These are phyloP conservation scores for Parasteatoda tepidariorum DNA, from an alignment of 1,140 invertebrate genomes.

Conservation along the genomic window DNA sequence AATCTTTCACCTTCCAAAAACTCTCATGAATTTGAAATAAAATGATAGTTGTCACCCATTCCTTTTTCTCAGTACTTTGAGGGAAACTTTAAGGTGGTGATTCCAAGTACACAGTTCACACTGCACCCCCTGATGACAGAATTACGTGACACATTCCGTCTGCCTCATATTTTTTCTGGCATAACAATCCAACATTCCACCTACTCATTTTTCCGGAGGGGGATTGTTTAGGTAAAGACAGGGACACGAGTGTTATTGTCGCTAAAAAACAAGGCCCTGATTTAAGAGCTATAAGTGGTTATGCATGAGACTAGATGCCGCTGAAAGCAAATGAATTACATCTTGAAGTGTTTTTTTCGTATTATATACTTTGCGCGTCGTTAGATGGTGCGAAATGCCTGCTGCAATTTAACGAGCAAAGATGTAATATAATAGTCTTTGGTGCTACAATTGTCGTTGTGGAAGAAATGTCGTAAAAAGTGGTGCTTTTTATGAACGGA, in stretches of 20 bases:
- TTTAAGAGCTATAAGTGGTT: neutral
- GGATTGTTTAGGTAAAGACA: neutral
- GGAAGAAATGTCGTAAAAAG: neutral
- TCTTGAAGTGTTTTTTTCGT: neutral
- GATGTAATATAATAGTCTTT: neutral
- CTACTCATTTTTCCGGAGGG: neutral
- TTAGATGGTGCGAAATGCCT: neutral
- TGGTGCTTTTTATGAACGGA: too few relatives aligned
- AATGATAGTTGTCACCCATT: too few relatives aligned
- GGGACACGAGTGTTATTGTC: neutral
- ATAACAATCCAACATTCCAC: neutral
- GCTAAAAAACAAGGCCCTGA: neutral
- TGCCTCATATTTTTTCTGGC: neutral
- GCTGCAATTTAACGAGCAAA: neutral
- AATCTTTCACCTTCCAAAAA: too few relatives aligned
- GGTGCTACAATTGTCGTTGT: too few relatives aligned
- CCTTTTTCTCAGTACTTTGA: too few relatives aligned
- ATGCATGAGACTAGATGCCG: neutral
- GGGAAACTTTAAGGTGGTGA: neutral
- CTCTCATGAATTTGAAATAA: too few relatives aligned
- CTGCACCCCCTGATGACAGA: conserved; percentile 33
- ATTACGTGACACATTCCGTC: conserved; percentile 37
- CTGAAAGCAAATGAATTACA: neutral
- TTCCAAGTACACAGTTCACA: neutral
- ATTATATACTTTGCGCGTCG: neutral